Evolutionary conservation across 2,797 vertebrate species (phyloP), one percentile per base, ranked within the genome.

Genomic region (Eutrigla gurnardus): DNA sequence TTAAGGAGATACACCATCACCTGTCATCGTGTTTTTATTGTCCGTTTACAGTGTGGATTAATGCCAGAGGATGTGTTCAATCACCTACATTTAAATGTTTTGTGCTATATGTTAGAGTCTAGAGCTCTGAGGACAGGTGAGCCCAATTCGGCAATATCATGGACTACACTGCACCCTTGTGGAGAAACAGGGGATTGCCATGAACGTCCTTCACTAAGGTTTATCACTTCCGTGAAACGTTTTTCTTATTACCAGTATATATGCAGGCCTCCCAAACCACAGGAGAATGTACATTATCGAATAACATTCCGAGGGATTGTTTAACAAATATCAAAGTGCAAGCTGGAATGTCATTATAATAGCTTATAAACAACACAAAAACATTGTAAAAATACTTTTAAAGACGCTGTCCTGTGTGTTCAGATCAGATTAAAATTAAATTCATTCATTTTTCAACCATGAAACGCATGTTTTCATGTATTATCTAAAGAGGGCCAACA

Each of bases 91-190:
- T 2, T 42, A 36, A 57, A 52, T 37, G 9, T 14, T 65, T 25
- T 25, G 39, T 36, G 32, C 6, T 15, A 50, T 61, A 65, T 42
- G 1, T 49, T n/a, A 1, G 10, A 33, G 3, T 18, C 12, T 8
- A 33, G 3, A 10, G n/a, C n/a, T n/a, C n/a, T 58, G 15, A 47
- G 33, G 18, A 45, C 32, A 33, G 10, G 45, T 18, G 39, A 6
- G 12, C 5, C 33, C 8, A 25, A 0, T n/a, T 4, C n/a, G 18
- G 37, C 61, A 37, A 46, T 53, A 12, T 62, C 37, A 35, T 63
- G 39, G 45, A 40, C 25, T 74, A 13, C 39, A 60, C 3, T 50
- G 74, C 85, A 83, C 73, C 71, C 87, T 80, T 74, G 75, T 91
- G 91, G 86, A 70, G 37, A 64, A 18, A 74, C 71, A 46, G 5